Conservation (phyloP, 1,140 invertebrate species). For the Eriosoma lanigerum region DNA sequence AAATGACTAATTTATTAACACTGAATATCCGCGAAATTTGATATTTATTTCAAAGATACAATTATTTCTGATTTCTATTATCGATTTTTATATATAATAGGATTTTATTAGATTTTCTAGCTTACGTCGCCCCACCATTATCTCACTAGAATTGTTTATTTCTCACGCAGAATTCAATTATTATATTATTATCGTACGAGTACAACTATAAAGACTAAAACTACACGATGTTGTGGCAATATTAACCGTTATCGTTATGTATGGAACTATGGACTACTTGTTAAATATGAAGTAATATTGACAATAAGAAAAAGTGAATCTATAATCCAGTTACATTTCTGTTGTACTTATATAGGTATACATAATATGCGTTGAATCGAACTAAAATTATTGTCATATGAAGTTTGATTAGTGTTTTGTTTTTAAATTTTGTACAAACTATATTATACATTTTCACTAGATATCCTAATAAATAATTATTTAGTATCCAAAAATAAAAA, state of each 20-base stretch:
- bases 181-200: background rate
- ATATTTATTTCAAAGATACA: background rate
- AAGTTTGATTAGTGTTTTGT: background rate
- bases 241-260: background rate
- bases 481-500: too few relatives aligned
- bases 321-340: background rate
- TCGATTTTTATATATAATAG: background rate
- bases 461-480: too few relatives aligned
- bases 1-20: background rate
- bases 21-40: background rate
- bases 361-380: too few relatives aligned
- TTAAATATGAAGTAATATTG: background rate
- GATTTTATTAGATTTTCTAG: slow-evolving; percentile 17
- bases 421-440: background rate
- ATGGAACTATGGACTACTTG: background rate
- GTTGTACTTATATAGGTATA: too few relatives aligned
- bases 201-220: background rate
- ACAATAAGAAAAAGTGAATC: slow-evolving; percentile 23
- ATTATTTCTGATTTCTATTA: slow-evolving; percentile 14
- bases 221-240: background rate
- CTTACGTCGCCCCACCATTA: too few relatives aligned
- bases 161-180: slow-evolving; percentile 9
- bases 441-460: too few relatives aligned
- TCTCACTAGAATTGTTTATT: background rate
- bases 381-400: background rate